Conservation (phyloP, 2,797 vertebrate species). For the Toxotes lorentzi region DNA sequence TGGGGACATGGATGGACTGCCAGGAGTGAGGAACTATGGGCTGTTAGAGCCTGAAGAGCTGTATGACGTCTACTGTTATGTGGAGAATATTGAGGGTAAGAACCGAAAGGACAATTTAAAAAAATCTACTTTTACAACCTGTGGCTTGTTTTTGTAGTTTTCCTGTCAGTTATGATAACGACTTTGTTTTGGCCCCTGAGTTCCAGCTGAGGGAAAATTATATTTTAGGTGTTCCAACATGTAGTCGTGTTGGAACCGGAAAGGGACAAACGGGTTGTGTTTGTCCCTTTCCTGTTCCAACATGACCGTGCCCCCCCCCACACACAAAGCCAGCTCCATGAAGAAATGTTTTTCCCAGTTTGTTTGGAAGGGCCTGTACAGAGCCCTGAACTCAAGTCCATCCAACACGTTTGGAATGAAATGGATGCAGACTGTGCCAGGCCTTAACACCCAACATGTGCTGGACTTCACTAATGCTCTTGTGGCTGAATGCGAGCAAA, state of each 20-base stretch:
- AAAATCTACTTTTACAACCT: not conserved
- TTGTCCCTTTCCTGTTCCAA: not conserved
- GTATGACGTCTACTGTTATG: constrained; percentile 96
- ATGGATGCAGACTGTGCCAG: not conserved
- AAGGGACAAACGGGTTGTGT: not conserved
- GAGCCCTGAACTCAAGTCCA: not conserved
- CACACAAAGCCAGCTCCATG: not conserved
- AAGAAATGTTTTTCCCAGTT: not conserved
- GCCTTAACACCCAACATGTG: not conserved
- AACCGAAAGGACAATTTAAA: not conserved
- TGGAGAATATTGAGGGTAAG: constrained; percentile 92
- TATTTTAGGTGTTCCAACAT: no score
- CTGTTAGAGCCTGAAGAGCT: constrained; percentile 88
- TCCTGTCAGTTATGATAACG: not conserved
- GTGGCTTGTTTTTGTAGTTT: not conserved
- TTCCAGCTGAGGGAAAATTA: not conserved
- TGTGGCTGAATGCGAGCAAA: not conserved
- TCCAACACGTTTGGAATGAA: not conserved
- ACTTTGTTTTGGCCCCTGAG: not conserved
- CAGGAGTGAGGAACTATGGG: constrained; percentile 93
- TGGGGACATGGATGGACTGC: constrained; percentile 94
- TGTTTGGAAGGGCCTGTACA: not conserved
- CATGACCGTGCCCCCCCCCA: not conserved
- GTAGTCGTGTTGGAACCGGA: no score
- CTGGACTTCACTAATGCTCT: not conserved